Evolutionary conservation across 2,113 vertebrate species (phyloP).

Genomic region (Thunnus thynnus): DNA sequence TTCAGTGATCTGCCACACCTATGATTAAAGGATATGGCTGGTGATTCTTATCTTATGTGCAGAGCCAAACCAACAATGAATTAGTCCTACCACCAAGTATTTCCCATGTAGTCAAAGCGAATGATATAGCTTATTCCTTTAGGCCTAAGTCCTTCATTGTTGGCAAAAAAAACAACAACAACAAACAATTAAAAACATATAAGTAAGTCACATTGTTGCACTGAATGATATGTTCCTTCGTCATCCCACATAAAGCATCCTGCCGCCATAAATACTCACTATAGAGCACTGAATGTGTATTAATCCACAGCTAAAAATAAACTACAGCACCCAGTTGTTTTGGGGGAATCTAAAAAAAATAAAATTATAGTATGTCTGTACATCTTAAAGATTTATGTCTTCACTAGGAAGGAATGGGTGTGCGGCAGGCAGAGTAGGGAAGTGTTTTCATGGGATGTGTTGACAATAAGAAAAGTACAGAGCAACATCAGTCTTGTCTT

Average conservation of each 20-base stretch:
- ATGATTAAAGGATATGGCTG: too few relatives aligned
- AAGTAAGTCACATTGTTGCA: not conserved
- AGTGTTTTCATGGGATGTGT: too few relatives aligned
- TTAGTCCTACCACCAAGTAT: not conserved
- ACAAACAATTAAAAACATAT: not conserved
- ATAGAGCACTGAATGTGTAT: too few relatives aligned
- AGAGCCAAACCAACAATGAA: not conserved
- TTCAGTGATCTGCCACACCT: not conserved
- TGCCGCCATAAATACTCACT: conserved; percentile 3
- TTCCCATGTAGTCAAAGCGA: not conserved
- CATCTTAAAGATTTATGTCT: too few relatives aligned
- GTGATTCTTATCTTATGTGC: too few relatives aligned
- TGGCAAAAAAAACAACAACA: not conserved
- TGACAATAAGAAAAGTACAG: too few relatives aligned
- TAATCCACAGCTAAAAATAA: not conserved
- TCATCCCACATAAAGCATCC: not conserved
- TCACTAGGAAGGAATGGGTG: too few relatives aligned
- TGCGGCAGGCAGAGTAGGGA: too few relatives aligned
- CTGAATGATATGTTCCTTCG: not conserved
- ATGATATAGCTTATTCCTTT: not conserved
- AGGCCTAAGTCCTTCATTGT: not conserved
- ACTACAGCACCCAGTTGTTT: not conserved
- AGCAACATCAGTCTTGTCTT: too few relatives aligned
- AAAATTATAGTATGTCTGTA: not conserved
- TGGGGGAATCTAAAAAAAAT: not conserved